A percentile compares a stretch with the other conserved stretches of the same genome.
These are phyloP conservation scores for Laticauda laticaudata DNA, from an alignment of 2,113 vertebrate genomes.

Conservation along the genomic window DNA sequence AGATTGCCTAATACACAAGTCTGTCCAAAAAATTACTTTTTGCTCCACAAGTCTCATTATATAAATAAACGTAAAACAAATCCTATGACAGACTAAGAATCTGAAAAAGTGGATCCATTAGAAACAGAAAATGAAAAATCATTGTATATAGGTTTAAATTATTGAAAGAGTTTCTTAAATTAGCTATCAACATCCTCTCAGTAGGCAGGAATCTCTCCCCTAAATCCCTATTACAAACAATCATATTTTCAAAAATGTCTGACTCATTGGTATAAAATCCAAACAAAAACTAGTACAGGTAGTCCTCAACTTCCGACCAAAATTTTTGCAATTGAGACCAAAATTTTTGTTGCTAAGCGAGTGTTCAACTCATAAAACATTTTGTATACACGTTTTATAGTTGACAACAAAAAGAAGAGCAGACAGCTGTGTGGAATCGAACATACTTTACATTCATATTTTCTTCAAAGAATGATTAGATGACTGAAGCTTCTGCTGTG, in stretches of 20 bases:
- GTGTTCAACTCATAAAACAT: neutral
- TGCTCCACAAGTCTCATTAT: slow-evolving; percentile 26
- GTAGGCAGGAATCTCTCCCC: neutral
- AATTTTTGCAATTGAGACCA: neutral
- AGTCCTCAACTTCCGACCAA: no score
- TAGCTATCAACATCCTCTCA: neutral
- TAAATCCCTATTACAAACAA: neutral
- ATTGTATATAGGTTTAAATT: neutral
- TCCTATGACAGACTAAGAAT: neutral
- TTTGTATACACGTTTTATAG: no score
- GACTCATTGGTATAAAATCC: neutral
- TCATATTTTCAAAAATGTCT: neutral
- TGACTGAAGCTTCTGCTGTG: no score
- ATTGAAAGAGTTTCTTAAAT: neutral
- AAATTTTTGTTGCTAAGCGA: neutral
- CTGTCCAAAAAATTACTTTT: slow-evolving; percentile 41
- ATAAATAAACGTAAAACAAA: neutral
- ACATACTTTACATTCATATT: no score
- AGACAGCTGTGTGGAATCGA: no score
- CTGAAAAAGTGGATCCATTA: neutral
- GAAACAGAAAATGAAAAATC: neutral
- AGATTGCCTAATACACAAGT: slow-evolving; percentile 30
- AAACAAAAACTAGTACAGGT: neutral
- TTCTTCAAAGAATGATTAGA: no score
- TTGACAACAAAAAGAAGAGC: no score